Base-by-base conservation (phyloP, 2,113 vertebrate genomes). In the Phycodurus eques region DNA sequence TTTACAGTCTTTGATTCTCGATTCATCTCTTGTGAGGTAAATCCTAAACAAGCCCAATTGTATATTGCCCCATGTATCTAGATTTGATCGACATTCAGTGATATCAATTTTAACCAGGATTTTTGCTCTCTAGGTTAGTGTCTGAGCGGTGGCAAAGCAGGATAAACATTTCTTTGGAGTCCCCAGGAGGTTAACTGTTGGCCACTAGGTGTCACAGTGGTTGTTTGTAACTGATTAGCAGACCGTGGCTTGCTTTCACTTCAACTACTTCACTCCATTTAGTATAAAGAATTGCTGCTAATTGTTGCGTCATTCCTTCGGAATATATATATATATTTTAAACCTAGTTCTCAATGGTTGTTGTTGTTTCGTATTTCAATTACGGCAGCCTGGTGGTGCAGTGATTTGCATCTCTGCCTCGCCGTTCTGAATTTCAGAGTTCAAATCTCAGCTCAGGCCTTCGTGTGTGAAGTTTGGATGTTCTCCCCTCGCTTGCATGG, bases 191-290 rank as follows among this genome's bases (percentile, higher is more conserved):
- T 20, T 27, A 64, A 53, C 44, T 47, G 19, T 72, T 79, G 84
- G 79, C 88, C 90, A 89, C 90, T 88, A 90, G 90, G 81, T 88
- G 88, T 87, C 90, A 86, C 87, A 87, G 76, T 88, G 73, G 85
- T 79, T 82, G 78, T 87, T 81, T 80, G 53, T 56, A 83, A 87
- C 77, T 80, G 10, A 74, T 8, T 17, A 69, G 42, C 42, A 5
- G 51, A 33, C 17, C 1, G 39, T 17, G 15, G 15, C 6, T 51
- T 56, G 35, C 46, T 77, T 42, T 67, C 68, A 74, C 51, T 60
- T 27, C 62, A 12, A 61, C 33, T 70, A 57, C 27, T 27, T 22
- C 64, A 33, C 27, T 14, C 4, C 22, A 22, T 57, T 54, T 56
- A 56, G 20, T 10, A 20, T 2, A 51, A 51, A 20, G 49, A 51